Evolutionary conservation across 2,888 invertebrate species (phyloP), one percentile per base, ranked within the genome.

Genomic region (Chymomyza fuscimana): DNA sequence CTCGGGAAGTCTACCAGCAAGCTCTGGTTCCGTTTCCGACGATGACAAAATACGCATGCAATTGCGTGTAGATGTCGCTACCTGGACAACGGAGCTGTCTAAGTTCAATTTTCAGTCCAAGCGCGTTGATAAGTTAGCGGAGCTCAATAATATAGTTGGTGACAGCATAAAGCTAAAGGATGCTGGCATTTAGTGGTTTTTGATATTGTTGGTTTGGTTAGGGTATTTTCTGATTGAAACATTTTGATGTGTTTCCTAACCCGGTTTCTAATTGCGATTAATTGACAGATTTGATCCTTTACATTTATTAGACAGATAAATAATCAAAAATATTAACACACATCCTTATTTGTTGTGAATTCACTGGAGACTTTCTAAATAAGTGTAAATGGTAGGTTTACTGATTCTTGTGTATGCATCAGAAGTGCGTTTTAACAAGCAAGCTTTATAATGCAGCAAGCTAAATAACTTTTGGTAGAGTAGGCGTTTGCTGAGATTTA

Each of bases 21-120:
- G 54, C 29, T 62, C 74, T 4, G 56, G 61, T 51, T 94, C 94
- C n/a, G 92, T 95, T 76, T 95, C 94, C 32, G 99, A 99, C 89
- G 98, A 98, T 90, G 97, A 97, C 90, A 99, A 99, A 92, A 99
- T 99, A 89, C 94, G 98, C 59, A 93, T 96, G 70, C 99, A 99
- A 91, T 93, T 99, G 46, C 95, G 95, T 80, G 94, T 97, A 22
- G 99, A 99, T 92, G 96, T 98, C 1, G 93, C 94, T 58, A 93
- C 94, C 76, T 98, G 96, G 91, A 94, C 94, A 16, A 92, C 93
- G 78, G 94, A 94, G 89, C 93, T 95, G 40, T 92, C 93, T 68
- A 92, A 93, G n/a, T 90, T 95, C 25, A 92, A 92, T 60, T 91
- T 95, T 67, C 91, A 93, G 90, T 92, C 93, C 84, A 90, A 93